Percentiles rank a stretch among this genome's conserved stretches.
Conservation (phyloP, 2,888 invertebrate species). For the Hetaerina titia region DNA sequence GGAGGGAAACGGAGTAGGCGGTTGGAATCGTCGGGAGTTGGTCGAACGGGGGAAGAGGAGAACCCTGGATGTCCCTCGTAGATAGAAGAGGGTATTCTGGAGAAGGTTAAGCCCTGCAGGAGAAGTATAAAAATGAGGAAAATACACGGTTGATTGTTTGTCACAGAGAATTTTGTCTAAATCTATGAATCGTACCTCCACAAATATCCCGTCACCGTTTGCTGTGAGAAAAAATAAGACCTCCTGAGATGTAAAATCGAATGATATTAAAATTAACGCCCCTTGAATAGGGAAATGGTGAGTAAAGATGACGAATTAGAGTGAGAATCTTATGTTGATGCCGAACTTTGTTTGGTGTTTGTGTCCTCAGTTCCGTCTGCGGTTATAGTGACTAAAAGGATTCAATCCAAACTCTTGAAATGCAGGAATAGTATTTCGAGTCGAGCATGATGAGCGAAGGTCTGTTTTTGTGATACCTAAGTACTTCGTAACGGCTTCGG, state of each 20-base stretch:
- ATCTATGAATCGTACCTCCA: neutral
- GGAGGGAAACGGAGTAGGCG: neutral
- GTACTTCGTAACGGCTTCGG: conserved; percentile 15
- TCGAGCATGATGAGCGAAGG: neutral
- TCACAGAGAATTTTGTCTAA: neutral
- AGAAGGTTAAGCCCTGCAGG: neutral
- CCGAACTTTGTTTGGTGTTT: neutral
- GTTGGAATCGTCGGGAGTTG: neutral
- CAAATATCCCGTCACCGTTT: neutral
- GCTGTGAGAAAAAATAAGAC: neutral
- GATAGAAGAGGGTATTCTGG: neutral
- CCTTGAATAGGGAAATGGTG: neutral
- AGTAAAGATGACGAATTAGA: neutral
- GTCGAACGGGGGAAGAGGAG: neutral
- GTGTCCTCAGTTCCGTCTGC: neutral
- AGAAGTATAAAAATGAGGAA: neutral
- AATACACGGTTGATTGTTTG: conserved; percentile 1
- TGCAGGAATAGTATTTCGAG: neutral
- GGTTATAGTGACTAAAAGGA: neutral
- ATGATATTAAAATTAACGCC: neutral
- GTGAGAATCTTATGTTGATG: neutral
- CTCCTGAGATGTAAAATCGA: neutral
- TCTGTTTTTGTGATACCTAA: conserved; percentile 15
- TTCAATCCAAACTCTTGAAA: neutral
- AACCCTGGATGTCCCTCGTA: neutral